phyloP scores from a whole-genome alignment of 2,888 invertebrate species.

The Caenorhabditis japonica region DNA sequence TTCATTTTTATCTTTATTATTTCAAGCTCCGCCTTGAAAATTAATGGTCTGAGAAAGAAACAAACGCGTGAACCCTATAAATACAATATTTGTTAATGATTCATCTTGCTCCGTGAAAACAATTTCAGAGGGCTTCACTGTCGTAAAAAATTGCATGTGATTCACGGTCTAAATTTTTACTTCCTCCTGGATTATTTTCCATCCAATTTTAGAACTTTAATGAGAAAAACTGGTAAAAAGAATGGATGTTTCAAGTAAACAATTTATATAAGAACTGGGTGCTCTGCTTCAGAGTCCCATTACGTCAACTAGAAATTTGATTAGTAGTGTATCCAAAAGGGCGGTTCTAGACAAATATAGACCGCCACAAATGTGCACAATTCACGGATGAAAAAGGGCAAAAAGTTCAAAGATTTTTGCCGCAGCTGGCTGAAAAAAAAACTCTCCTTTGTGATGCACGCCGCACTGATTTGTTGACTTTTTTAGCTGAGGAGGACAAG shows the following conservation, averaged over 20 bases:
- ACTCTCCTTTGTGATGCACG: not conserved
- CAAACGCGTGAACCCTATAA: too few relatives aligned
- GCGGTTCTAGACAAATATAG: constrained; percentile 28
- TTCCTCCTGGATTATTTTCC: too few relatives aligned
- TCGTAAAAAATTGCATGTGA: too few relatives aligned
- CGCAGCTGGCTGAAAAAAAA: too few relatives aligned
- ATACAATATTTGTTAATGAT: too few relatives aligned
- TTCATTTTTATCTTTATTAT: too few relatives aligned
- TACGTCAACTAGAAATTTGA: constrained; percentile 45
- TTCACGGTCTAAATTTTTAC: too few relatives aligned
- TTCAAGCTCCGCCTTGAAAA: too few relatives aligned
- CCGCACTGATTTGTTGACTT: constrained; percentile 41
- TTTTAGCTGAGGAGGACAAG: constrained; percentile 10
- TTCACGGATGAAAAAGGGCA: not conserved
- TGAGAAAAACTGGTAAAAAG: constrained; percentile 18
- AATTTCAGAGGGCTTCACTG: too few relatives aligned
- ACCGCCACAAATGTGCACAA: not conserved
- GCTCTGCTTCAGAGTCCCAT: constrained; percentile 26
- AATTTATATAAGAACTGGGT: constrained; percentile 20
- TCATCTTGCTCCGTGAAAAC: too few relatives aligned
- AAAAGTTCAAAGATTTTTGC: constrained; percentile 17
- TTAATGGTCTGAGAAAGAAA: too few relatives aligned
- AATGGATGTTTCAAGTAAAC: constrained; percentile 47
- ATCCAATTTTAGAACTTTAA: constrained; percentile 5
- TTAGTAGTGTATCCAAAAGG: constrained; percentile 18